phyloP scores from a whole-genome alignment of 2,888 invertebrate species.

The Chrysodeixis includens region DNA sequence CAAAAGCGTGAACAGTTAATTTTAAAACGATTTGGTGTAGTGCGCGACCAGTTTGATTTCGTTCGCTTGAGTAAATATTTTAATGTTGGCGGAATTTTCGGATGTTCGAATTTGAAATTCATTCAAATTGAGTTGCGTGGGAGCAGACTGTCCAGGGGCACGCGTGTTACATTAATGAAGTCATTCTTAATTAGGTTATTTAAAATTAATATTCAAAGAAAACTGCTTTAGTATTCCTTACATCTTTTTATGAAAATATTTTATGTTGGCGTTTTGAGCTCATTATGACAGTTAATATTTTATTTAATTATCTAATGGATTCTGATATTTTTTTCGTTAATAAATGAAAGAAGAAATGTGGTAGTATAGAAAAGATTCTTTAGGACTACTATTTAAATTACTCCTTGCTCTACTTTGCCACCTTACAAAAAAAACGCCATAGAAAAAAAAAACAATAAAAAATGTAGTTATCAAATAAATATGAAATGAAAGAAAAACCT shows the following conservation, averaged over 20 bases:
- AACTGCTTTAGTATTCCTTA: not conserved
- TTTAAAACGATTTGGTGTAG: conserved; percentile 48
- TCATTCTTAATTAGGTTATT: conserved; percentile 1
- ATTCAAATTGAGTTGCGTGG: not conserved
- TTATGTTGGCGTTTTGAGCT: conserved; percentile 3
- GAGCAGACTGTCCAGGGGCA: not conserved
- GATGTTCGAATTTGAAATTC: conserved; percentile 5
- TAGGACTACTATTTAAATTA: not conserved
- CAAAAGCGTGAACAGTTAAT: conserved; percentile 54
- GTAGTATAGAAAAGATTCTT: not conserved
- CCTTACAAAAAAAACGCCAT: no score
- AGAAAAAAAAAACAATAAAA: no score
- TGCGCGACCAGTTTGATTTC: conserved; percentile 17
- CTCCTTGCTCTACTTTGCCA: not conserved
- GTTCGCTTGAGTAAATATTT: conserved; percentile 8
- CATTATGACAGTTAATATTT: conserved; percentile 11
- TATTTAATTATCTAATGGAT: conserved; percentile 8
- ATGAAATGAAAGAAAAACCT: not conserved
- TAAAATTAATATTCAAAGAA: not conserved
- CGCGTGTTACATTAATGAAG: conserved; percentile 9
- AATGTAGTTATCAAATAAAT: not conserved
- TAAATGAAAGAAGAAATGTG: no score
- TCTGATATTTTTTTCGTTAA: not conserved
- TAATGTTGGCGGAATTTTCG: not conserved
- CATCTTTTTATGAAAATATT: not conserved